phyloP scores from a whole-genome alignment of 2,888 invertebrate species.

The Rotaria socialis region DNA sequence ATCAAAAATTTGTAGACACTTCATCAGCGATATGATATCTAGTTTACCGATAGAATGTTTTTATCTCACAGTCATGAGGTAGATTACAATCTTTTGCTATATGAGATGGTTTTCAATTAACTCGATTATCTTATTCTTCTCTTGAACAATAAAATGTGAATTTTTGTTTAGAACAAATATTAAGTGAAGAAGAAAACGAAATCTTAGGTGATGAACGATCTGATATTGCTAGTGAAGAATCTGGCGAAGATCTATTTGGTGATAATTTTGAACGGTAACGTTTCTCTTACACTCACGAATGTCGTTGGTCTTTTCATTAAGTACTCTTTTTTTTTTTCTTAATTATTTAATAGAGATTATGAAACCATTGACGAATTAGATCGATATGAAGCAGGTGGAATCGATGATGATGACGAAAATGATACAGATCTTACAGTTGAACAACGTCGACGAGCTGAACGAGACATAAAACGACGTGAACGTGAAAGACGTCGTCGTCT shows the following conservation, averaged over 20 bases:
- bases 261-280: slow-evolving; percentile 8
- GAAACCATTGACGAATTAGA: slow-evolving; percentile 91
- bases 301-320: too few relatives aligned
- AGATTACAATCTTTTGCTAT: too few relatives aligned
- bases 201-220: slow-evolving; percentile 7
- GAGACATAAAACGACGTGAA: slow-evolving; percentile 78
- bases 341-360: slow-evolving; percentile 73
- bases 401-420: slow-evolving; percentile 75
- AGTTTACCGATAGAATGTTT: too few relatives aligned
- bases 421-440: slow-evolving; percentile 75
- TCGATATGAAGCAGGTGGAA: slow-evolving; percentile 76
- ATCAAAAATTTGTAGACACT: not conserved
- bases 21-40: too few relatives aligned
- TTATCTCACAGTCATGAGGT: too few relatives aligned
- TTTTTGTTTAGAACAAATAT: not conserved
- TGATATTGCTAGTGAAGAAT: not conserved
- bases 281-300: not conserved
- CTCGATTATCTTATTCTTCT: too few relatives aligned
- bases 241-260: slow-evolving; percentile 30
- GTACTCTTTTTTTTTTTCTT: not conserved
- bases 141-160: too few relatives aligned
- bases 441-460: slow-evolving; percentile 83
- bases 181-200: slow-evolving; percentile 19
- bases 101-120: too few relatives aligned
- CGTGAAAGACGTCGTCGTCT: slow-evolving; percentile 68